A percentile compares a stretch with the other conserved stretches of the same genome.
Evolutionary conservation across 2,797 vertebrate species (phyloP).

Genomic region (Ptychadena robeensis): DNA sequence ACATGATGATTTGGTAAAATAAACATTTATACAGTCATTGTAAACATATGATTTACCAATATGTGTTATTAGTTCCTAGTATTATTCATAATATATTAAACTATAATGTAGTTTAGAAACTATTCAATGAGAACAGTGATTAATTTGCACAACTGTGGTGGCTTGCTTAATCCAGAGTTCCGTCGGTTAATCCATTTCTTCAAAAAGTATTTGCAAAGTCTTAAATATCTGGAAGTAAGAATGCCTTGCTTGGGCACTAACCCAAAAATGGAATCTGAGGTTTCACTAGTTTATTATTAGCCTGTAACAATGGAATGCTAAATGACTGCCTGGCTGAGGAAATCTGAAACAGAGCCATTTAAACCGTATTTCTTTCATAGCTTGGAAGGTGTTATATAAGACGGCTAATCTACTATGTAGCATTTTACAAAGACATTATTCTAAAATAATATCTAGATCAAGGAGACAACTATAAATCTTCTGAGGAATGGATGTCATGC

Average conservation of each 20-base stretch:
- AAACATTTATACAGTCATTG: too few species aligned
- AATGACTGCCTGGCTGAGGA: conserved; percentile 31
- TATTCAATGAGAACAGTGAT: neutral
- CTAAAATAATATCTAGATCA: conserved; percentile 17
- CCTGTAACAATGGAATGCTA: conserved; percentile 19
- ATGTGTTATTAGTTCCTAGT: neutral
- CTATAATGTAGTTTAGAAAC: neutral
- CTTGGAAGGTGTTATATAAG: conserved; percentile 28
- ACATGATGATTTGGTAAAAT: too few species aligned
- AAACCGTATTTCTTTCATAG: conserved; percentile 8
- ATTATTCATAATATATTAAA: neutral
- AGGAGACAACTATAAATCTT: neutral
- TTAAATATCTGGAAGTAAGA: conserved; percentile 40
- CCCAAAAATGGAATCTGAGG: conserved; percentile 42
- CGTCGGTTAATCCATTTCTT: conserved; percentile 37
- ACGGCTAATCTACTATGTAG: conserved; percentile 32
- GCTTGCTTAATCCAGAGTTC: conserved; percentile 15
- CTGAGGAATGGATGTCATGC: conserved; percentile 9
- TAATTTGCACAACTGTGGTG: neutral
- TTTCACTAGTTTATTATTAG: conserved; percentile 42
- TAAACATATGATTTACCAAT: too few species aligned
- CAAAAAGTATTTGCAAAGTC: conserved; percentile 40
- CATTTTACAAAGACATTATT: conserved; percentile 9
- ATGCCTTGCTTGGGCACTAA: conserved; percentile 31
- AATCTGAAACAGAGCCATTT: conserved; percentile 24